Evolutionary conservation across 2,888 invertebrate genomes (phyloP).

Genomic region (Nymphalis urticae): DNA sequence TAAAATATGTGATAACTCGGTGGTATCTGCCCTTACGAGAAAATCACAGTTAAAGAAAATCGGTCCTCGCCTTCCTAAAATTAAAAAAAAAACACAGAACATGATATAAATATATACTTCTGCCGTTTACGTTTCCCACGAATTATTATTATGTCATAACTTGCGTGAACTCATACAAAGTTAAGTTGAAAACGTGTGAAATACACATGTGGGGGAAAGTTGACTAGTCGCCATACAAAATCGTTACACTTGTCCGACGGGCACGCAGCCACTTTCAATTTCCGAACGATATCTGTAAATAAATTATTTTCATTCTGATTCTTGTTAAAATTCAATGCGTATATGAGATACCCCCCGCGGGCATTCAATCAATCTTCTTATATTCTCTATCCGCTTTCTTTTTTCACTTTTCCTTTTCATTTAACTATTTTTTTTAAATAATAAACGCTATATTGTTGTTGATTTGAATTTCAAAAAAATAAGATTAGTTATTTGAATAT

Average conservation of each 20-base stretch:
- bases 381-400: slow-evolving; percentile 7
- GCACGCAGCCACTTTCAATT: slow-evolving; percentile 26
- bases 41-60: no score
- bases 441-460: no score
- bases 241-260: slow-evolving; percentile 13
- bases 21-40: no score
- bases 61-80: no score
- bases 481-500: no score
- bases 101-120: background rate
- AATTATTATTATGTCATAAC: slow-evolving; percentile 46
- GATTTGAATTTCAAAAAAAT: no score
- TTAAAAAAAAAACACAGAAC: background rate
- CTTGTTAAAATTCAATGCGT: slow-evolving; percentile 13
- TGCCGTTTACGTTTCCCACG: slow-evolving; percentile 38
- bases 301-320: slow-evolving; percentile 15
- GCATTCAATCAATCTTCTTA: slow-evolving; percentile 13
- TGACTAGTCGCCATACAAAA: slow-evolving; percentile 13
- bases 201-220: slow-evolving; percentile 66
- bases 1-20: no score
- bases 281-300: slow-evolving; percentile 7
- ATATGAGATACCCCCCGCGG: slow-evolving; percentile 14
- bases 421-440: background rate
- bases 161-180: slow-evolving; percentile 43
- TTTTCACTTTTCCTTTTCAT: background rate
- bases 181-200: slow-evolving; percentile 71